Base-by-base conservation (phyloP, 2,797 vertebrate species). In the Decapterus maruadsi region DNA sequence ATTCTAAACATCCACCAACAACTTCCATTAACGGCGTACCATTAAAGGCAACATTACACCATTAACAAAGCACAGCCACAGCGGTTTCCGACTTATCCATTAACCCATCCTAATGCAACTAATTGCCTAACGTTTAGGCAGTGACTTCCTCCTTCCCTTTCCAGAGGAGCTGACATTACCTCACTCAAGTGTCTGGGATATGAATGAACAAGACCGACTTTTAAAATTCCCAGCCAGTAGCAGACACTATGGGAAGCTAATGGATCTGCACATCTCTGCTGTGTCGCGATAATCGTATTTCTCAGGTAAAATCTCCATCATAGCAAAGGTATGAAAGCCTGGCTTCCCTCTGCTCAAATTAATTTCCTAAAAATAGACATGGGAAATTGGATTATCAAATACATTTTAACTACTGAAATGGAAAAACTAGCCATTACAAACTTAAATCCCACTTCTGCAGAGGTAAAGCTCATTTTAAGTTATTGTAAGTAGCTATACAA, bases 21-120 rank as follows among this genome's bases (percentile, higher is more conserved):
- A 72, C 80, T 82, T 72, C 88, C 85, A 90, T 91, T 94, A 90
- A 88, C 45, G 81, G 80, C 36, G 4, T 51, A 86, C 93, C 92
- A 94, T 95, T 95, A 94, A 93, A 93, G 78, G 83, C 83, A 89
- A 87, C 83, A 83, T 85, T 85, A 88, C 86, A 79, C 92, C 93
- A 94, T 95, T 95, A 94, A 94, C 90, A 92, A 93, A 87, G 92
- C 83, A 64, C 48, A 57, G 77, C 81, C 80, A 68, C 64, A 72
- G 62, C 26, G 10, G 12, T 89, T 90, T 90, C 84, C 82, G 83
- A 64, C 81, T 86, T 77, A 75, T 79, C 93, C 91, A 93, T n/a
- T n/a, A n/a, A n/a, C n/a, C n/a, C n/a, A n/a, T n/a, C n/a, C 76
- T 86, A 90, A 92, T 90, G 86, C 80, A 87, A 78, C 86, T 89